phyloP scores from a whole-genome alignment of 2,797 vertebrate species.

The Lagorchestes hirsutus region DNA sequence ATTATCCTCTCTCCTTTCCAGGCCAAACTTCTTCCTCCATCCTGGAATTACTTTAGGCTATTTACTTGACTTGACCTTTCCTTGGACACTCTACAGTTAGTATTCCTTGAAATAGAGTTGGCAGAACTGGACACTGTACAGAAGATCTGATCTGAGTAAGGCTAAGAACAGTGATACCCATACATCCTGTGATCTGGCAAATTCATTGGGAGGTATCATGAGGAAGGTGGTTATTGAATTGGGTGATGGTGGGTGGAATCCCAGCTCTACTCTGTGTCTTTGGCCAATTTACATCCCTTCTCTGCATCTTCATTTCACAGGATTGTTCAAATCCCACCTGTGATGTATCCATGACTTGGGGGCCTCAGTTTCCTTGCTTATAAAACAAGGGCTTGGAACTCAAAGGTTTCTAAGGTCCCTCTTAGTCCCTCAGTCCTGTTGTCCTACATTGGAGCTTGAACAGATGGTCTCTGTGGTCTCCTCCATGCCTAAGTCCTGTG shows the following conservation, averaged over 20 bases:
- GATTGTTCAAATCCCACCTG: background rate
- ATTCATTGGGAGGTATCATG: background rate
- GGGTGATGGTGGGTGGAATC: background rate
- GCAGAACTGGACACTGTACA: background rate
- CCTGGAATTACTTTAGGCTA: background rate
- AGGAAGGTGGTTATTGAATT: background rate
- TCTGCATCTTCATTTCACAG: background rate
- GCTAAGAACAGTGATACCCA: background rate
- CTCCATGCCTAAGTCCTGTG: background rate
- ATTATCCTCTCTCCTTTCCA: background rate
- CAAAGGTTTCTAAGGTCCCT: rapidly evolving
- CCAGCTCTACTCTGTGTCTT: background rate
- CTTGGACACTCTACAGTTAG: background rate
- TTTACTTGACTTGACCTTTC: background rate
- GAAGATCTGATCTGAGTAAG: background rate
- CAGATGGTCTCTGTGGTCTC: background rate
- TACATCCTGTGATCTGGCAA: background rate
- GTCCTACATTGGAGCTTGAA: background rate
- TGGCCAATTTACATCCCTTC: background rate
- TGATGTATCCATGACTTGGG: background rate
- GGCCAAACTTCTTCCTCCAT: background rate
- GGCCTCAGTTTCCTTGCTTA: background rate
- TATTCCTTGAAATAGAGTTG: background rate
- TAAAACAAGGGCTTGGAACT: background rate
- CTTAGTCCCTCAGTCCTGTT: background rate